These are phyloP conservation scores for Blennius ocellaris DNA, from an alignment of 2,113 vertebrate genomes.

Conservation along the genomic window DNA sequence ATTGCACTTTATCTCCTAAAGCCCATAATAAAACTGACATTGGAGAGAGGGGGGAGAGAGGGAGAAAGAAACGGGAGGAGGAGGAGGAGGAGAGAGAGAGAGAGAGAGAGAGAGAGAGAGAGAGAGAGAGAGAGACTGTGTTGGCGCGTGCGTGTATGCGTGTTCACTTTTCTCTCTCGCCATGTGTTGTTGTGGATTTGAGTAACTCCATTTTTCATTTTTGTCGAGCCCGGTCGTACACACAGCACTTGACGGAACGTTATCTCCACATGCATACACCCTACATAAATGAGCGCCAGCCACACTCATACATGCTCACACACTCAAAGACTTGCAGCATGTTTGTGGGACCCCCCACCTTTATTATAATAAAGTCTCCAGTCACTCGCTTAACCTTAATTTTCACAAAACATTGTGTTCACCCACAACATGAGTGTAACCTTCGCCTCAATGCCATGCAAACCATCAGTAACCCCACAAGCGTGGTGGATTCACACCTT, in stretches of 20 bases:
- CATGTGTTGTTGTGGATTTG: constrained; percentile 65
- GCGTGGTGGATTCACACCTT: too few relatives aligned
- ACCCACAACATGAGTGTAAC: too few relatives aligned
- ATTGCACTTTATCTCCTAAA: constrained; percentile 87
- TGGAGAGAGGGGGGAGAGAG: constrained; percentile 75
- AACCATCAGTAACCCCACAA: too few relatives aligned
- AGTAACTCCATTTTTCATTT: constrained; percentile 71
- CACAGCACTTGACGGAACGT: constrained; percentile 40
- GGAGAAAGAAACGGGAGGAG: too few relatives aligned
- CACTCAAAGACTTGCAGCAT: constrained; percentile 10
- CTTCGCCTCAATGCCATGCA: too few relatives aligned
- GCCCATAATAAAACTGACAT: constrained; percentile 88
- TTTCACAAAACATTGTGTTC: too few relatives aligned
- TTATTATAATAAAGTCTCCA: too few relatives aligned
- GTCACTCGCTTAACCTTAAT: too few relatives aligned
- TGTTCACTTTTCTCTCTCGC: constrained; percentile 33
- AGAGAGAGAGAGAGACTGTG: constrained; percentile 15
- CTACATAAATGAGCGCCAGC: constrained; percentile 40
- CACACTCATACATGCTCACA: constrained; percentile 14
- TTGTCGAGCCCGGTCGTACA: constrained; percentile 70
- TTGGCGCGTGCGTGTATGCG: constrained; percentile 6
- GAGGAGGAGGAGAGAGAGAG: constrained; percentile 58
- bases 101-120: constrained; percentile 42
- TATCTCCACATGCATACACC: constrained; percentile 30
- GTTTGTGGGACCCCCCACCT: too few relatives aligned